phyloP scores from a whole-genome alignment of 2,113 vertebrate genomes.

The Cavia porcellus region DNA sequence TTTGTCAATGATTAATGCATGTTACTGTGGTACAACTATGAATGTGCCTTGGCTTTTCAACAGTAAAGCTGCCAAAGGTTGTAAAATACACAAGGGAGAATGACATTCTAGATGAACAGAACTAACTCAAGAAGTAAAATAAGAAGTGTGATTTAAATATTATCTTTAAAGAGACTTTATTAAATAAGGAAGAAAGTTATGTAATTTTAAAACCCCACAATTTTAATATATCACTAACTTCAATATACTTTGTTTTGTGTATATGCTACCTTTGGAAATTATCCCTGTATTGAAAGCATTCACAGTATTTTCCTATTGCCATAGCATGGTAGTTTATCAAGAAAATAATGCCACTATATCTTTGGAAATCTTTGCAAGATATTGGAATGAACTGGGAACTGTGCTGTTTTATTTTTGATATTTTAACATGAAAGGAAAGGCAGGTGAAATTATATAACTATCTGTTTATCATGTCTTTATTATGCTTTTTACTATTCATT shows the following conservation, averaged over 20 bases:
- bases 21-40: slow-evolving; percentile 84
- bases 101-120: slow-evolving; percentile 70
- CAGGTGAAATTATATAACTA: background rate
- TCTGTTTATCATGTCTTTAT: background rate
- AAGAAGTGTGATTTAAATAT: background rate
- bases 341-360: background rate
- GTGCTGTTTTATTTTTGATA: background rate
- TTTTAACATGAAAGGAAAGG: background rate
- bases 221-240: slow-evolving; percentile 19
- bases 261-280: background rate
- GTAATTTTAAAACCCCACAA: background rate
- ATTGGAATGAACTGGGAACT: background rate
- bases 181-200: slow-evolving; percentile 65
- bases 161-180: slow-evolving; percentile 61
- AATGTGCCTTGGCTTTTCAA: slow-evolving; percentile 84
- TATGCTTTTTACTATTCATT: background rate
- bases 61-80: slow-evolving; percentile 85
- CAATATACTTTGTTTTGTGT: background rate
- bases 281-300: slow-evolving; percentile 7
- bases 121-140: slow-evolving; percentile 64
- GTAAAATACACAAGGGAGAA: slow-evolving; percentile 71
- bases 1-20: slow-evolving; percentile 85
- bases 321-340: slow-evolving; percentile 17
- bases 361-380: slow-evolving; percentile 41
- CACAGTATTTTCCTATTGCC: background rate